Evolutionary conservation across 2,797 vertebrate genomes (phyloP).

Genomic region (Takifugu rubripes): DNA sequence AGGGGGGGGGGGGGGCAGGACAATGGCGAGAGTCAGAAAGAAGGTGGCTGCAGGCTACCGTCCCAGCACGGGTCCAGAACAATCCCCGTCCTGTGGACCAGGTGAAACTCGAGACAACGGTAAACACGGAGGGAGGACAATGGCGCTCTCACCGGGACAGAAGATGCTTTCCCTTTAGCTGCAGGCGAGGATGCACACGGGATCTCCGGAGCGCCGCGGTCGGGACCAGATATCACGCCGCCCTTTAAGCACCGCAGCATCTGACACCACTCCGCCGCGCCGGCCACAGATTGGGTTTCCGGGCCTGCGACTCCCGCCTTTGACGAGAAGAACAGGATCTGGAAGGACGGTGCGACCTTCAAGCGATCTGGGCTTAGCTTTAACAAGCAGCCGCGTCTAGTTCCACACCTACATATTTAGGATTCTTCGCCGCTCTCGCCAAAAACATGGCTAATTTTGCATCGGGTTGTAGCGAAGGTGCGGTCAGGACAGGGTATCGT

Average conservation of each 20-base stretch:
- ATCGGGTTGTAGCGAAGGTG: slow-evolving; percentile 4
- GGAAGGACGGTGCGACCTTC: slow-evolving; percentile 29
- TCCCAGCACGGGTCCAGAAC: slow-evolving; percentile 65
- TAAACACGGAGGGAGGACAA: slow-evolving; percentile 67
- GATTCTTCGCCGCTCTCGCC: slow-evolving; percentile 14
- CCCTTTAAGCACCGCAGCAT: slow-evolving; percentile 49
- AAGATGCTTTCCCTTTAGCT: slow-evolving; percentile 62
- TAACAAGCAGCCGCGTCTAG: slow-evolving; percentile 16
- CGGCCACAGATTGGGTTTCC: slow-evolving; percentile 47
- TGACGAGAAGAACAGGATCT: slow-evolving; percentile 53
- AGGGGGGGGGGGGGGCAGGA: slow-evolving; percentile 40
- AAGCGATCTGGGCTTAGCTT: slow-evolving; percentile 22
- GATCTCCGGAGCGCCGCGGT: slow-evolving; percentile 29
- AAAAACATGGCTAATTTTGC: slow-evolving; percentile 9
- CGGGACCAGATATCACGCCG: slow-evolving; percentile 25
- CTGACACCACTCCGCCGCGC: slow-evolving; percentile 24
- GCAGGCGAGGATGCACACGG: slow-evolving; percentile 53
- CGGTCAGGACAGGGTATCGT: slow-evolving; percentile 15
- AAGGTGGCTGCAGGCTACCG: slow-evolving; percentile 67
- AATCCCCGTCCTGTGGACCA: slow-evolving; percentile 52
- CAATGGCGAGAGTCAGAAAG: slow-evolving; percentile 60
- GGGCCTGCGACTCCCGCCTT: slow-evolving; percentile 36
- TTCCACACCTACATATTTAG: slow-evolving; percentile 2
- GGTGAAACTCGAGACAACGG: slow-evolving; percentile 64
- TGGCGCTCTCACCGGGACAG: slow-evolving; percentile 56